phyloP scores from a whole-genome alignment of 2,797 vertebrate species.

The Tapirus indicus region DNA sequence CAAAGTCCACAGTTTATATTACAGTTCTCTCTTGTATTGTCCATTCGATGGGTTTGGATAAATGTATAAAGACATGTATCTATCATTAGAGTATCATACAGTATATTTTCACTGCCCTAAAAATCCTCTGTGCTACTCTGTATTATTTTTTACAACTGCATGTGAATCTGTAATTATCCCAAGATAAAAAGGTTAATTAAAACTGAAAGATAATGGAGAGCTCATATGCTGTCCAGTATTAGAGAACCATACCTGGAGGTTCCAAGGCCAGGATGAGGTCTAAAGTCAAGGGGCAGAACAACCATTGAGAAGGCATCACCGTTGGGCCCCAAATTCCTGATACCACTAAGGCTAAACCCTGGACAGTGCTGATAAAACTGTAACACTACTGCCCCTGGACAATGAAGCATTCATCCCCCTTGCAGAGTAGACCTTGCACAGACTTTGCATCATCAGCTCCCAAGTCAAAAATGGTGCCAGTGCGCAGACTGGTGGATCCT shows the following conservation, averaged over 20 bases:
- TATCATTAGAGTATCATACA: neutral
- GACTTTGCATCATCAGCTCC: neutral
- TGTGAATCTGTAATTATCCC: neutral
- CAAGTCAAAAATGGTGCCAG: neutral
- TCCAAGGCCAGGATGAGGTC: neutral
- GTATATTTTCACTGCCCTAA: neutral
- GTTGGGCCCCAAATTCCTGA: neutral
- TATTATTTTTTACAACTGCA: neutral
- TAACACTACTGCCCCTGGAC: neutral
- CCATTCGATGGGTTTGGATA: neutral
- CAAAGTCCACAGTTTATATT: neutral
- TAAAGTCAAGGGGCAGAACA: neutral
- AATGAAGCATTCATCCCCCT: fast-evolving
- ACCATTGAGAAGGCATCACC: neutral
- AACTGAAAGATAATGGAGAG: neutral
- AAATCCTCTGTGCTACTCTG: neutral
- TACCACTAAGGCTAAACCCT: neutral
- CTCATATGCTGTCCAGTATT: neutral
- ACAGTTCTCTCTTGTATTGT: neutral
- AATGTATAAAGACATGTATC: neutral
- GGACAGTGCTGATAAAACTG: neutral
- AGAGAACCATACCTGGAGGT: neutral
- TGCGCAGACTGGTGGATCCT: neutral
- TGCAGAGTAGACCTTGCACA: neutral
- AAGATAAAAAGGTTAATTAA: neutral